Percentiles rank a stretch among this genome's conserved stretches.
phyloP scores from a whole-genome alignment of 2,888 invertebrate genomes.

The Cheilosia grossa region DNA sequence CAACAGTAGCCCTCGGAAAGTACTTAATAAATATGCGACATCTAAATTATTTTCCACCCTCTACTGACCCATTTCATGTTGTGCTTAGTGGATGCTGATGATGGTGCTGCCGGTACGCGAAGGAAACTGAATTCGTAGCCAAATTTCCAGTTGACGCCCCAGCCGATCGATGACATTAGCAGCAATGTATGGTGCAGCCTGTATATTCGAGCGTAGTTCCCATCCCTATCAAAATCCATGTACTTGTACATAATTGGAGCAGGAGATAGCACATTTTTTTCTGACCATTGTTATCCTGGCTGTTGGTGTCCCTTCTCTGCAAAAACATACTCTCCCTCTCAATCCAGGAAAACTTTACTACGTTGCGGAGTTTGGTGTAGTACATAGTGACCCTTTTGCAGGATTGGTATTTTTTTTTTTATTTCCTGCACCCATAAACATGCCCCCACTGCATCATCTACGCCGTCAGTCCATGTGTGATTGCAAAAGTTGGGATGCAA shows the following conservation, averaged over 20 bases:
- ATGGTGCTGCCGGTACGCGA: background rate
- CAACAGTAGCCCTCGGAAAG: conserved; percentile 10
- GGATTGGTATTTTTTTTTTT: background rate
- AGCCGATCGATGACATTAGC: conserved; percentile 60
- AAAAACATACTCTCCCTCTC: background rate
- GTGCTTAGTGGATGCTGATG: conserved; percentile 26
- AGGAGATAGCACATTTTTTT: conserved; percentile 41
- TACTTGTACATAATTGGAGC: conserved; percentile 30
- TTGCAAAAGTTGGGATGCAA: conserved; percentile 46
- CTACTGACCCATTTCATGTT: conserved; percentile 73
- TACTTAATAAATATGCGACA: conserved; percentile 45
- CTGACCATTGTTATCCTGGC: conserved; percentile 10
- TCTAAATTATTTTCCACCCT: conserved; percentile 56
- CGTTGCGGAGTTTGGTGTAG: background rate
- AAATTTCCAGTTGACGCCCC: conserved; percentile 59
- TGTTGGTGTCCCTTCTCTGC: conserved; percentile 17
- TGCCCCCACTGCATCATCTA: conserved; percentile 65
- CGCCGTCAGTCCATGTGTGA: conserved; percentile 13
- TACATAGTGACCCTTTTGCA: background rate
- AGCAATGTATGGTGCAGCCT: conserved; percentile 5
- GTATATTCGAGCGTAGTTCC: conserved; percentile 40
- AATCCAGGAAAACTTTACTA: conserved; percentile 12
- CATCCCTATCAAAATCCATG: conserved; percentile 1
- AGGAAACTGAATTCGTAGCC: conserved; percentile 42
- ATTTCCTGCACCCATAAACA: conserved; percentile 30